These are phyloP conservation scores for Bombus superbus DNA, from an alignment of 1,140 invertebrate genomes.

Conservation along the genomic window DNA sequence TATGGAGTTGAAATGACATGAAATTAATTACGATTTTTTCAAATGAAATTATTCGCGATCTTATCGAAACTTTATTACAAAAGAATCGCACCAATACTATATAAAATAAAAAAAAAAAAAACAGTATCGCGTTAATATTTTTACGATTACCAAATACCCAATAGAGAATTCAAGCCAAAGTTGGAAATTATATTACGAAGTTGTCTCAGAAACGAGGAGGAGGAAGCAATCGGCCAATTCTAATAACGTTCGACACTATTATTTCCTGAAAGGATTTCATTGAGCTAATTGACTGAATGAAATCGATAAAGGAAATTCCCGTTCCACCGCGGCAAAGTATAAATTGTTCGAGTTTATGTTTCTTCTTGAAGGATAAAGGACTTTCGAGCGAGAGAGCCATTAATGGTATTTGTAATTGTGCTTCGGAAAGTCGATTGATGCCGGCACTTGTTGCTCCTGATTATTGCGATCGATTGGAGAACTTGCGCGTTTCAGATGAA, in stretches of 20 bases:
- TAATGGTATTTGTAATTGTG: slow-evolving; percentile 30
- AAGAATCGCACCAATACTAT: too few species aligned
- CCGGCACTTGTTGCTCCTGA: slow-evolving; percentile 3
- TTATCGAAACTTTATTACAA: too few species aligned
- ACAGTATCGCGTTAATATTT: neutral
- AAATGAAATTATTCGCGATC: too few species aligned
- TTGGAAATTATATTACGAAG: neutral
- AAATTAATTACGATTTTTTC: too few species aligned
- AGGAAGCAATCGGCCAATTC: neutral
- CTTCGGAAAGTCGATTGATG: slow-evolving; percentile 3
- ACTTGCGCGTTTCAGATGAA: neutral
- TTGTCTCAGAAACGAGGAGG: neutral
- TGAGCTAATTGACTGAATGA: neutral
- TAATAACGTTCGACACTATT: neutral
- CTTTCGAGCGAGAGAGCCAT: neutral
- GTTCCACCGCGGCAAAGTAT: neutral
- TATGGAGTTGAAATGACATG: too few species aligned
- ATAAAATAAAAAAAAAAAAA: too few species aligned
- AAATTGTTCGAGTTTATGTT: slow-evolving; percentile 22
- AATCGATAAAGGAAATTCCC: neutral
- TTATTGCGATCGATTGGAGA: neutral
- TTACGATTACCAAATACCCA: neutral
- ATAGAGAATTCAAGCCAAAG: neutral
- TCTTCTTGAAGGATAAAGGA: slow-evolving; percentile 13
- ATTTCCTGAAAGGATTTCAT: neutral